Conservation (phyloP, 1,140 invertebrate species). For the Pteromalus puparum region DNA sequence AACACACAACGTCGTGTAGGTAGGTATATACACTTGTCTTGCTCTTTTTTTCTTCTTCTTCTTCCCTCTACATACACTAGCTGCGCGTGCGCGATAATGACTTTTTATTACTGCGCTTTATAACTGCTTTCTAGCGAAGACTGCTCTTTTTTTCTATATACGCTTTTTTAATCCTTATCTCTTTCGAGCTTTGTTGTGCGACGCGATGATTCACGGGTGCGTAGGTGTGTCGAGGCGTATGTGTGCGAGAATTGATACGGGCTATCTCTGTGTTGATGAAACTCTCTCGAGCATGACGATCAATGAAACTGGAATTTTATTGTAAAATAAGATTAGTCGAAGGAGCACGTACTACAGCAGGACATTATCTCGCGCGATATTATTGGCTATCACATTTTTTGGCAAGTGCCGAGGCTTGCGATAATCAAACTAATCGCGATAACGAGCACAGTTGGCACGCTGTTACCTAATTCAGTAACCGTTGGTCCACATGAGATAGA, state of each 20-base stretch:
- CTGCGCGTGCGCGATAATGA: neutral
- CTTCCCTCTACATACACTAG: neutral
- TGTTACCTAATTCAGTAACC: slow-evolving; percentile 53
- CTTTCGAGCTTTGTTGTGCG: neutral
- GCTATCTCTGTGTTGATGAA: neutral
- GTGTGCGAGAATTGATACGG: neutral
- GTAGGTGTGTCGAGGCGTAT: neutral
- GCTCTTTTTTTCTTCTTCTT: neutral
- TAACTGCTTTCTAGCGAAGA: neutral
- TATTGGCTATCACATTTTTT: neutral
- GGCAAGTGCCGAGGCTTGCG: too few species aligned
- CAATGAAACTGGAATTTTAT: neutral
- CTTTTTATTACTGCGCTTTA: neutral
- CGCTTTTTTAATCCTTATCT: neutral
- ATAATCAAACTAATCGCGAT: neutral
- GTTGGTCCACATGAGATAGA: slow-evolving; percentile 65
- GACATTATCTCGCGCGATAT: neutral
- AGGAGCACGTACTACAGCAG: neutral
- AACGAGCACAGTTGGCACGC: neutral
- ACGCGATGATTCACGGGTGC: neutral
- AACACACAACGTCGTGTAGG: neutral
- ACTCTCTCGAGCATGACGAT: neutral
- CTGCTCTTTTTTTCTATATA: neutral
- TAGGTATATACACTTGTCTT: neutral
- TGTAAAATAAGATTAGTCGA: neutral